Base-by-base conservation (phyloP, 2,888 invertebrate genomes). In the Prenolepis imparis region DNA sequence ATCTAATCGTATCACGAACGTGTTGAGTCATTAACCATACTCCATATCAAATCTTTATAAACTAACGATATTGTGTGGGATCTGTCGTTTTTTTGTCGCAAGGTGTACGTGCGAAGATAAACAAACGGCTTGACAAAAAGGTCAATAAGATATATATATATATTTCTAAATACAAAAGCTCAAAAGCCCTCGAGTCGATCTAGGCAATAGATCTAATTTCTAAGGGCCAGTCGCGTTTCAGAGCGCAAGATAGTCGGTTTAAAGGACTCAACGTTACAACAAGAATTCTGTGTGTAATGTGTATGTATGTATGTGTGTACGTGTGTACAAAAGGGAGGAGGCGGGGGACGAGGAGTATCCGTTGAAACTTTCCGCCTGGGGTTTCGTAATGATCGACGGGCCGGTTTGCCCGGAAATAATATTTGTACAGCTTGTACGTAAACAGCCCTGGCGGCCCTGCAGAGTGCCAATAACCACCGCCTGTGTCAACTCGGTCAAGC, bases 381-480 rank as follows among this genome's bases (percentile, higher is more conserved):
- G 89, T 91, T 91, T 89, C 89, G 89, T 91, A 91, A 91, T 90
- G 91, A 91, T 91, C 89, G 91, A 89, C 90, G 90, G 91, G 89
- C 90, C 84, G 88, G 91, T 93, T 93, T 92, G 91, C 87, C 88
- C 93, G 91, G 91, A 92, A 92, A 93, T 92, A 93, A 93, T 93
- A 93, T 93, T 93, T 93, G 93, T 91, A 92, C 93, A 93, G 93
- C 91, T 89, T 90, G 90, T 90, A 90, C 89, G 91, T 91, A 93
- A 93, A 93, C 92, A 93, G 90, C 87, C 89, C 89, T 89, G 90
- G 90, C 91, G 89, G 91, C 88, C 90, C 91, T 91, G 89, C 87
- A 89, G 89, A 88, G 89, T 90, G 91, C 90, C 92, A 92, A 92
- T 91, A 91, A 91, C 78, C 91, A 90, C 91, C 91, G 90, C 91